A percentile compares a stretch with the other conserved stretches of the same genome.
These are phyloP conservation scores for Antheraea pernyi DNA, from an alignment of 1,140 invertebrate species.

Conservation along the genomic window DNA sequence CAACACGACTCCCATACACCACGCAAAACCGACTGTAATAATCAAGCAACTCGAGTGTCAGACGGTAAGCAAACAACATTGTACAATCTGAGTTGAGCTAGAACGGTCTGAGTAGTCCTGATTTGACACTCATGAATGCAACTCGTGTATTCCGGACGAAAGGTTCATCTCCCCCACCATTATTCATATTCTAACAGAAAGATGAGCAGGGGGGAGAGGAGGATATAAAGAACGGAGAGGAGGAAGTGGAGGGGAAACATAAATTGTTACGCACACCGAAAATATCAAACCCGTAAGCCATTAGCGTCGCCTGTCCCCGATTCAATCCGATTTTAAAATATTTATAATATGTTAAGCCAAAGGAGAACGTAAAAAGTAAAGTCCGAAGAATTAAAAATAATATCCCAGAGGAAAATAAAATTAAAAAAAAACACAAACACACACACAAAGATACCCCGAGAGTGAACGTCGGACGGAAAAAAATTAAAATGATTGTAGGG, in stretches of 20 bases:
- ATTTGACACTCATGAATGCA: neutral
- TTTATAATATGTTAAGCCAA: conserved; percentile 67
- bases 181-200: conserved; percentile 75
- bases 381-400: conserved; percentile 23
- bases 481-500: conserved; percentile 72
- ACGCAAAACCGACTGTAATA: too few species aligned
- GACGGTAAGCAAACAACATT: too few species aligned
- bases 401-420: conserved; percentile 67
- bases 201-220: conserved; percentile 12
- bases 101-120: neutral
- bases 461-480: conserved; percentile 69
- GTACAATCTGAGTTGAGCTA: neutral
- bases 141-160: neutral
- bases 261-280: conserved; percentile 67
- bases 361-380: conserved; percentile 59
- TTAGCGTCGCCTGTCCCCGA: conserved; percentile 71
- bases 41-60: too few species aligned
- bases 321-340: conserved; percentile 76
- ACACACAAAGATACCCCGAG: conserved; percentile 52
- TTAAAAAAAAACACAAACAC: conserved; percentile 51
- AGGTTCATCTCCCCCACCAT: conserved; percentile 35
- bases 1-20: too few species aligned
- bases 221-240: too few species aligned
- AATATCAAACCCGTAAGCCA: conserved; percentile 78
- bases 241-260: conserved; percentile 30